Base-by-base conservation (phyloP, 1,140 invertebrate genomes). In the Luehdorfia chinensis region DNA sequence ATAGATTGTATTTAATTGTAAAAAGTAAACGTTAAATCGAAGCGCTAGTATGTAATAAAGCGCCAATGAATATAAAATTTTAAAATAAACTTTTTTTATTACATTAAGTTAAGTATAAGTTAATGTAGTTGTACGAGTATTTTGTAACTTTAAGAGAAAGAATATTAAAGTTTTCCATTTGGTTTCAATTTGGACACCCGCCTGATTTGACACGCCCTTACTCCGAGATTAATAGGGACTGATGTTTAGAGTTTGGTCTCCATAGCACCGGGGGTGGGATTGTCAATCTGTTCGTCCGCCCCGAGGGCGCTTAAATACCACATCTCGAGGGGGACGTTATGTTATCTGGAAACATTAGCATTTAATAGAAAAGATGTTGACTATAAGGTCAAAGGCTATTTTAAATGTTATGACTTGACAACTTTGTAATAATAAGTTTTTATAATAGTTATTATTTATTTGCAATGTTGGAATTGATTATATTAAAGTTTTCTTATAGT, bases 201-300 rank as follows among this genome's bases (percentile, higher is more conserved):
- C 37, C 45, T 8, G 28, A 52, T 69, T 69, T 62, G 67, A 64
- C 68, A 75, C 76, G 72, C 76, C 79, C 75, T 71, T 56, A 59
- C 66, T 47, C 60, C 47, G 71, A 77, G 79, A 80, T 84, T 84
- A 80, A 80, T 84, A 79, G 76, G 66, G 66, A 61, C 46, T 48
- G 46, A 59, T 84, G 79, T 84, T 84, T 80, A 74, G 76, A 66
- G 63, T 55, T 50, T 49, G 58, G 79, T 84, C 68, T 68, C 62
- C 75, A 84, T 84, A 63, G 70, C 65, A 68, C 56, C 66, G 55
- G 36, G 68, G 59, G 56, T 68, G 57, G 62, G 59, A 69, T 60
- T 66, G 73, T 59, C 76, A 75, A 75, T 76, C 68, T 71, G 60
- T 47, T 46, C 36, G 33, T 39, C 39, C 49, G 44, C 48, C 56